phyloP scores from a whole-genome alignment of 2,113 vertebrate genomes.

The Alethe castanea region DNA sequence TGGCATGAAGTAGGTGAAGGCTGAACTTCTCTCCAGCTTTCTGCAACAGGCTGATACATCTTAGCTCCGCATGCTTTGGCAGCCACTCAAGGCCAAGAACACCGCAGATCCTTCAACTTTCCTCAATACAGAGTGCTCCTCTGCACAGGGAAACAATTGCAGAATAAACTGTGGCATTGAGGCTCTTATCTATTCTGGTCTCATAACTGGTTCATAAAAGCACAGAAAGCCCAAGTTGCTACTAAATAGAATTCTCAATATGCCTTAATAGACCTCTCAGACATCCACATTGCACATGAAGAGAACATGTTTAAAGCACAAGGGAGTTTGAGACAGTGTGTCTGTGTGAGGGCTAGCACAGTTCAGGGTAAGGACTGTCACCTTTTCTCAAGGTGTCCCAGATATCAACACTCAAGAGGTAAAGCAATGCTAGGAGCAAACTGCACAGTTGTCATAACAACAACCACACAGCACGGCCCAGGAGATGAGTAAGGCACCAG shows the following conservation, averaged over 20 bases:
- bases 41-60: neutral
- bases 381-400: neutral
- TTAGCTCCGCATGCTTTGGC: neutral
- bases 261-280: neutral
- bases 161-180: neutral
- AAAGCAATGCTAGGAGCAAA: neutral
- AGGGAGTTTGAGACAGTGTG: neutral
- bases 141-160: neutral
- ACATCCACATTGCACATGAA: rapidly evolving
- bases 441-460: neutral
- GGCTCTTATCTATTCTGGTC: neutral
- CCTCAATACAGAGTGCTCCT: neutral
- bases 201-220: neutral
- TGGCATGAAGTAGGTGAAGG: rapidly evolving
- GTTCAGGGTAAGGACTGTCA: rapidly evolving
- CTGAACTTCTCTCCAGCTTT: neutral
- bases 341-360: neutral
- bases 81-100: neutral
- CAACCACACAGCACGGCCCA: neutral
- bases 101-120: neutral
- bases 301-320: neutral
- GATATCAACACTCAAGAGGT: neutral
- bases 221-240: neutral
- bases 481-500: neutral
- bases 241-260: neutral